Base-by-base conservation (phyloP, 2,888 invertebrate genomes). In the Tuberolachnus salignus region DNA sequence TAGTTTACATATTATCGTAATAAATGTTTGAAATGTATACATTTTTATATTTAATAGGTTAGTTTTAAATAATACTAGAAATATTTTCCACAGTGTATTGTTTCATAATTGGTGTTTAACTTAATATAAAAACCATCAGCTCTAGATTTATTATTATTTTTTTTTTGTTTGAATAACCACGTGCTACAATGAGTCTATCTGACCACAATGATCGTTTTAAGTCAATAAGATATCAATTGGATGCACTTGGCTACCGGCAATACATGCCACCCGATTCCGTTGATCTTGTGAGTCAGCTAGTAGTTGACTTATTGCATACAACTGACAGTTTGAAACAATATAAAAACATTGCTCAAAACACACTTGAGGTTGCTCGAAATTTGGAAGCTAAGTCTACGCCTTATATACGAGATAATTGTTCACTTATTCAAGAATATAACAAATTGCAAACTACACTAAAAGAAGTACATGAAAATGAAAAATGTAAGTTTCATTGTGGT, bases 261-360 rank as follows among this genome's bases (percentile, higher is more conserved):
- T 87, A 90, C 1, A 87, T 96, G 81, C 91, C 91, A 0, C 85
- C 91, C 16, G 93, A 95, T 82, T 91, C 92, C 63, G 88, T 95
- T 57, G 91, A 93, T 53, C 86, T 97, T 82, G 93, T 95, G 82
- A 92, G 93, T 86, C 90, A 90, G 84, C 85, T 97, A 80, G 87
- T 95, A 74, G 90, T 91, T 63, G 96, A 97, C 86, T 88, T 96
- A 80, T 88, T 95, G 81, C 92, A 93, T 85, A 95, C 95, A 11
- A 95, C 94, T n/a, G 91, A 92, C 83, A 94, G 92, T 84, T 87
- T 95, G 75, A 91, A 93, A 84, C 92, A 94, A 86, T 92, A 93
- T 82, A 95, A 95, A 88, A 88, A 90, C 81, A 86, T 92, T 83
- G 90, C 92, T 9, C 89, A 91, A 84, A 89, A 91, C 83, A 89